phyloP scores from a whole-genome alignment of 1,140 invertebrate species.

The Platorchestia sp. region DNA sequence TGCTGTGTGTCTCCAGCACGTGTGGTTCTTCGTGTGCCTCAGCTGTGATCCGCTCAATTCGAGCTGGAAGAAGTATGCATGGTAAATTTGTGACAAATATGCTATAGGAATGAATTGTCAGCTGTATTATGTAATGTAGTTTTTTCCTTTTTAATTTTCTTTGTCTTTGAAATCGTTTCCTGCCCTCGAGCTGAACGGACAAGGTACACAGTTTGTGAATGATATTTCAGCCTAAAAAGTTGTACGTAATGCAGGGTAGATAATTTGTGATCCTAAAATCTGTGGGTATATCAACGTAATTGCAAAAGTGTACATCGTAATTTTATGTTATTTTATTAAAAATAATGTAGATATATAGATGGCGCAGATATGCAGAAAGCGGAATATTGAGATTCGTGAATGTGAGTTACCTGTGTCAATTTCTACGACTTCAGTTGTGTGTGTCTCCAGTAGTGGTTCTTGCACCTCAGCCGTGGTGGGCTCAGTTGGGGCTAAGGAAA shows the following conservation, averaged over 20 bases:
- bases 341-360: not conserved
- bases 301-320: too few species aligned
- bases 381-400: not conserved
- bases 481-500: not conserved
- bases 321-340: not conserved
- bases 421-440: not conserved
- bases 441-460: conserved; percentile 19
- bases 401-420: conserved; percentile 28
- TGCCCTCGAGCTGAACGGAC: not conserved
- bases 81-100: not conserved
- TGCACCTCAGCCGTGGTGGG: not conserved
- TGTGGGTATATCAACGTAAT: too few species aligned
- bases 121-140: not conserved
- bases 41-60: too few species aligned
- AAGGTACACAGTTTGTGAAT: too few species aligned
- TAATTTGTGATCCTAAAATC: not conserved
- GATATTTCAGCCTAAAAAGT: not conserved
- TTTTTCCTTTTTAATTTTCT: conserved; percentile 6
- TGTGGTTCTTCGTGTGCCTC: not conserved
- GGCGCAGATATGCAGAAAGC: not conserved
- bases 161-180: not conserved
- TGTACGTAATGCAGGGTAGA: not conserved
- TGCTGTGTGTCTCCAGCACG: not conserved
- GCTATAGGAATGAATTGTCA: not conserved
- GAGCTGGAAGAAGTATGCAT: not conserved